Conservation (phyloP, 2,888 invertebrate genomes). For the Tolmerus cingulatus region DNA sequence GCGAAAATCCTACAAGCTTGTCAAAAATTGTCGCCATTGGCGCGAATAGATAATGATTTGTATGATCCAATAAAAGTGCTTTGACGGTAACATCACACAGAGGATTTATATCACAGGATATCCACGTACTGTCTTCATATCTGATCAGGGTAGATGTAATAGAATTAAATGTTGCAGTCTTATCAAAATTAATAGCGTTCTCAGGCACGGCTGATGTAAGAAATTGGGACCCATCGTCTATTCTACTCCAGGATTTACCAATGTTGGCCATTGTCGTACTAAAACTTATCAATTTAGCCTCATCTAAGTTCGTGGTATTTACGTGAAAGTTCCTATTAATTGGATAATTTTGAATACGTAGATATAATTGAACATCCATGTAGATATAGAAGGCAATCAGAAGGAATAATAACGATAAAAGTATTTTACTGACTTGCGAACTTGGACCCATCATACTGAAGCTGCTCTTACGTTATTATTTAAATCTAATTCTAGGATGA, state of each 20-base stretch:
- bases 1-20: conserved; percentile 71
- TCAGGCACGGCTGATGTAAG: conserved; percentile 30
- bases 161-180: conserved; percentile 7
- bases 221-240: background rate
- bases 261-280: conserved; percentile 10
- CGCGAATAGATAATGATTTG: conserved; percentile 83
- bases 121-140: conserved; percentile 68
- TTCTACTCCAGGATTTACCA: background rate
- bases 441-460: conserved; percentile 75
- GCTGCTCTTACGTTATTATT: conserved; percentile 45
- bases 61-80: conserved; percentile 81
- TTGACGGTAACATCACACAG: conserved; percentile 84
- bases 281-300: background rate
- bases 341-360: conserved; percentile 75
- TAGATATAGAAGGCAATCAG: conserved; percentile 72
- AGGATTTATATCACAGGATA: conserved; percentile 78
- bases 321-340: conserved; percentile 66
- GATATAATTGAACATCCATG: conserved; percentile 77
- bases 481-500: background rate
- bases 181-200: background rate
- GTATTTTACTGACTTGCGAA: conserved; percentile 75
- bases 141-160: conserved; percentile 15
- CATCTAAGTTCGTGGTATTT: conserved; percentile 52
- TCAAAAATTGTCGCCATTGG: conserved; percentile 81
- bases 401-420: conserved; percentile 68